Base-by-base conservation (phyloP, 2,888 invertebrate genomes). In the Cryptophagus acutangulus region DNA sequence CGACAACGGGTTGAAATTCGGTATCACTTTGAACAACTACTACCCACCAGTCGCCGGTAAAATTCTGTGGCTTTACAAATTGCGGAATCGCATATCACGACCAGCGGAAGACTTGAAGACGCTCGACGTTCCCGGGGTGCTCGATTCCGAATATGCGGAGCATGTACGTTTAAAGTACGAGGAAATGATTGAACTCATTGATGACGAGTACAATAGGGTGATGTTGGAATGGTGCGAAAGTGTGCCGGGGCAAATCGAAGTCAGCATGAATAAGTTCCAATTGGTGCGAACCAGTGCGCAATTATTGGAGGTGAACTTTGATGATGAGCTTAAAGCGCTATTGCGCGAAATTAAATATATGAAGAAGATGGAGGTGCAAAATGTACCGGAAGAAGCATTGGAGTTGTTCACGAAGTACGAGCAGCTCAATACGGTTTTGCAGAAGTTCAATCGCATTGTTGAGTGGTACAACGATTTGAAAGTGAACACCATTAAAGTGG, bases 381-480 rank as follows among this genome's bases (percentile, higher is more conserved):
- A 79, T 15, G 71, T 87, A 41, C 61, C 62, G 8, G 75, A 77
- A 33, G 77, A 79, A 36, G 82, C 84, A 0, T 52, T 73, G 9
- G 75, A 76, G 13, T 71, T 93, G 28, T 87, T 79, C 58, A 73
- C 72, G 0, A 75, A 81, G 40, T 78, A 81, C 52, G 83, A 88
- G 58, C 80, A 79, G 44, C 74, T 92, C 34, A 78, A 74, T 43
- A 67, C 59, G 13, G 62, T 59, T 14, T 59, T 64, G 6, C 58
- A 66, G 26, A 69, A 69, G 49, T 64, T 74, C 12, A 65, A 60
- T 14, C 73, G 81, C n/a, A 78, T 82, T n/a, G 75, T 80, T 3
- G 74, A 80, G 31, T 82, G 90, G 84, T 93, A 92, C 67, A 94
- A 94, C 63, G 81, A 82, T 47, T 79, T 92, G 29, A 76, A 83